Evolutionary conservation across 2,797 vertebrate genomes (phyloP), one percentile per base, ranked within the genome.

Genomic region (Xenopus petersii): DNA sequence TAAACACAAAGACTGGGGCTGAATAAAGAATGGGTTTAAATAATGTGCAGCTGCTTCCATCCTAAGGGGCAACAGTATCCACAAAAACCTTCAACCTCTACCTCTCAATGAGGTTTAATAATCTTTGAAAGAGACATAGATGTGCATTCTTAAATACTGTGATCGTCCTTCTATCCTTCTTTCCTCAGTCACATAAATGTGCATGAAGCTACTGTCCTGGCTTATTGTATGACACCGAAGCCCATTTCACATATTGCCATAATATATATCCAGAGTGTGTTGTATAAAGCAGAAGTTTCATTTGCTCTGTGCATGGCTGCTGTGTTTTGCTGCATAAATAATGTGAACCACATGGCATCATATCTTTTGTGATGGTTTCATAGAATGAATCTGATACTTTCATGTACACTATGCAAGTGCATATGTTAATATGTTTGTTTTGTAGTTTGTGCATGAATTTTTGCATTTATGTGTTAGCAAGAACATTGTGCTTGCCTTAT

Each of bases 291-390:
- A 26, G 47, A 55, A 36, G n/a, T 16, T 5, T 10, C 47, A 42
- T 55, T 21, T 33, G 66, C 13, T n/a, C 12, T 63, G 63, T 55
- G 75, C 70, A 72, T 68, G 64, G 11, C 51, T 64, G 30, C 12
- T 26, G 9, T 61, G 59, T 36, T 63, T 63, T 63, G 4, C 30
- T 26, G 12, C 11, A 33, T n/a, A 10, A 16, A 58, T 54, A 30
- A 30, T 30, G 15, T 58, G 5, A 51, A 51, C 15, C 49, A 51
- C 49, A 51, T 51, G 15, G 12, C 62, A 61, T 65, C 30, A n/a
- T 26, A 77, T 54, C 17, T 58, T 75, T 56, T 64, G 24, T 71
- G 62, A 17, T 70, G 51, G 16, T 15, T 15, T 63, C 30, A 63
- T 10, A 24, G 10, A 36, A 63, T 36, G 30, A 12, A 63, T 63